A percentile compares a stretch with the other conserved stretches of the same genome.
Conservation (phyloP, 2,888 invertebrate species). For the Tipula unca region DNA sequence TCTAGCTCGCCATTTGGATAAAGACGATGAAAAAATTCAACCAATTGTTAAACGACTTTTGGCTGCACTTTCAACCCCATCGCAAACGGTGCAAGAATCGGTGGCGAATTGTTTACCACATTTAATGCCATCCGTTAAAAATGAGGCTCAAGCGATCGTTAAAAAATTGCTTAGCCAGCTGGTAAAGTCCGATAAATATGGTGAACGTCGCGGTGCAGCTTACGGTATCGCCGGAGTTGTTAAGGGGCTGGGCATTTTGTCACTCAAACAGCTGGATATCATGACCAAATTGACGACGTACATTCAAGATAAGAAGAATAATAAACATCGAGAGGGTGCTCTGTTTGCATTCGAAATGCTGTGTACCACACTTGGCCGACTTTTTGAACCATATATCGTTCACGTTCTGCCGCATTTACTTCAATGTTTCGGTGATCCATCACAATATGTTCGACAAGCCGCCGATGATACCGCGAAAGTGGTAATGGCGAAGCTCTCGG, state of each 20-base stretch:
- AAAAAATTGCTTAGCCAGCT: constrained; percentile 79
- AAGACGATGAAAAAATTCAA: constrained; percentile 78
- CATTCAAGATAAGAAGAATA: constrained; percentile 95
- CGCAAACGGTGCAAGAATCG: constrained; percentile 96
- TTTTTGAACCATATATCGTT: constrained; percentile 98
- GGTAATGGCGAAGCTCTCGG: constrained; percentile 89
- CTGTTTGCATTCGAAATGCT: constrained; percentile 97
- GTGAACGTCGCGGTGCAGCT: constrained; percentile 79
- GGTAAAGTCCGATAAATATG: constrained; percentile 86
- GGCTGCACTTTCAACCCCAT: constrained; percentile 88
- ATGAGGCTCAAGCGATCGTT: constrained; percentile 81
- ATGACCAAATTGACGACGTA: constrained; percentile 89
- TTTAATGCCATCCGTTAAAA: constrained; percentile 84
- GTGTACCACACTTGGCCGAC: constrained; percentile 76
- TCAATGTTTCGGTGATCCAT: constrained; percentile 91
- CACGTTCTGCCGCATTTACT: constrained; percentile 92
- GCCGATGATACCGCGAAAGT: constrained; percentile 95
- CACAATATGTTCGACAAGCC: constrained; percentile 90
- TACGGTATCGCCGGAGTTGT: constrained; percentile 95
- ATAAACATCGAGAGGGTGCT: constrained; percentile 89
- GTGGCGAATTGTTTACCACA: constrained; percentile 94
- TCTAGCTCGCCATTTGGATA: constrained; percentile 89
- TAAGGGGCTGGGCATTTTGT: constrained; percentile 93
- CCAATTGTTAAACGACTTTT: constrained; percentile 90
- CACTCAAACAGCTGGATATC: constrained; percentile 89